A percentile compares a stretch with the other conserved stretches of the same genome.
Conservation (phyloP, 35 echinoderm and acorn worm genomes). For the Acanthaster planci region DNA sequence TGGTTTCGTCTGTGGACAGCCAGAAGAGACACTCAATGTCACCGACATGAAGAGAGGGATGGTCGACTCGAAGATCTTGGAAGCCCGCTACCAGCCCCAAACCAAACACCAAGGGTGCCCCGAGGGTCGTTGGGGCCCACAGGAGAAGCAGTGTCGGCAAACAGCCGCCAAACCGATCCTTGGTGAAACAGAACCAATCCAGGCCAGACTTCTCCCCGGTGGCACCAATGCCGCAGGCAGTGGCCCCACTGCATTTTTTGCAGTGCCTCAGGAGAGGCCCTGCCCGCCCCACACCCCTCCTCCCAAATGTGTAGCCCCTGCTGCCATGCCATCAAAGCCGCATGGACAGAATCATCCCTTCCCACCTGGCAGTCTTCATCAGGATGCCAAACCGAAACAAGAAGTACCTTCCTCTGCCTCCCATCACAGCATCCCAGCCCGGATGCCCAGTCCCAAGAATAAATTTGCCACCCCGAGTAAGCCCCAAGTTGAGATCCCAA, state of each 20-base stretch:
- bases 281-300: not conserved
- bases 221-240: not conserved
- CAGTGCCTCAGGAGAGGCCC: not conserved
- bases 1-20: not conserved
- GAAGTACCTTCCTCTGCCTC: too few relatives aligned
- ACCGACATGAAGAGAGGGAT: constrained; percentile 56
- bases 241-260: not conserved
- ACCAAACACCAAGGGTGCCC: not conserved
- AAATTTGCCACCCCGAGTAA: too few relatives aligned
- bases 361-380: too few relatives aligned
- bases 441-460: too few relatives aligned
- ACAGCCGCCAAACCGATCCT: not conserved
- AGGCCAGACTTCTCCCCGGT: not conserved
- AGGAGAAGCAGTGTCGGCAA: not conserved
- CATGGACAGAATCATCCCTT: too few relatives aligned
- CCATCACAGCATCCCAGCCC: too few relatives aligned
- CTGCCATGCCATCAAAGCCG: too few relatives aligned
- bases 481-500: too few relatives aligned
- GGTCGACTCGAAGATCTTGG: constrained; percentile 16
- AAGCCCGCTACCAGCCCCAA: constrained; percentile 53
- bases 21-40: constrained; percentile 40
- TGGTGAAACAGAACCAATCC: not conserved
- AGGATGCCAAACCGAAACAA: too few relatives aligned
- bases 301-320: too few relatives aligned
- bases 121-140: not conserved